Conservation (phyloP, 1,140 invertebrate species). For the Scaptomyza montana region DNA sequence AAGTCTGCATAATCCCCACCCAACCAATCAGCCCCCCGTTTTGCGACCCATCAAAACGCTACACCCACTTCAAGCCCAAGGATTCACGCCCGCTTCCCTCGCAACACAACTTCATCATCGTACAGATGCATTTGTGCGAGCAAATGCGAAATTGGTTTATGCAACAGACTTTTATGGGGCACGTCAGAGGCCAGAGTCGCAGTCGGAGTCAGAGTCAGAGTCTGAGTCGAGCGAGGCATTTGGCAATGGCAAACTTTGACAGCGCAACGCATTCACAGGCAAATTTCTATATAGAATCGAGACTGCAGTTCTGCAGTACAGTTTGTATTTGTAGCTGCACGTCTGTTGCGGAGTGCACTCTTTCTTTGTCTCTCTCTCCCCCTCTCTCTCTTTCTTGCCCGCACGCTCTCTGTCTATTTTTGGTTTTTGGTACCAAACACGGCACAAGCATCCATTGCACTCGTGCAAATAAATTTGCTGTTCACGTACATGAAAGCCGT, state of each 20-base stretch:
- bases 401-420: background rate
- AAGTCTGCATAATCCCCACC: conserved; percentile 53
- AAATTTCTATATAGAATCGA: conserved; percentile 48
- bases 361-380: background rate
- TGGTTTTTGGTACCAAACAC: conserved; percentile 12
- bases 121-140: conserved; percentile 53
- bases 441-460: conserved; percentile 65
- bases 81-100: background rate
- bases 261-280: conserved; percentile 32
- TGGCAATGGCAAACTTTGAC: conserved; percentile 45
- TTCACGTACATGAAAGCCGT: conserved; percentile 77
- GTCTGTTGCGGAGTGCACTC: background rate
- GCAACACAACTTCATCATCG: conserved; percentile 1
- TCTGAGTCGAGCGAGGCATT: conserved; percentile 10
- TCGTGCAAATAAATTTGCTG: conserved; percentile 79
- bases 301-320: background rate
- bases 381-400: background rate
- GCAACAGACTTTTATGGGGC: conserved; percentile 77
- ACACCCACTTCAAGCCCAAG: background rate
- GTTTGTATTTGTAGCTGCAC: background rate
- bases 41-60: background rate
- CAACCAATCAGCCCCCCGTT: conserved; percentile 3
- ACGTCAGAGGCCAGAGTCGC: conserved; percentile 21
- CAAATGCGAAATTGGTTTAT: conserved; percentile 78
- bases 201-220: too few relatives aligned